phyloP scores from a whole-genome alignment of 1,140 invertebrate genomes.

The Microvelia longipes region DNA sequence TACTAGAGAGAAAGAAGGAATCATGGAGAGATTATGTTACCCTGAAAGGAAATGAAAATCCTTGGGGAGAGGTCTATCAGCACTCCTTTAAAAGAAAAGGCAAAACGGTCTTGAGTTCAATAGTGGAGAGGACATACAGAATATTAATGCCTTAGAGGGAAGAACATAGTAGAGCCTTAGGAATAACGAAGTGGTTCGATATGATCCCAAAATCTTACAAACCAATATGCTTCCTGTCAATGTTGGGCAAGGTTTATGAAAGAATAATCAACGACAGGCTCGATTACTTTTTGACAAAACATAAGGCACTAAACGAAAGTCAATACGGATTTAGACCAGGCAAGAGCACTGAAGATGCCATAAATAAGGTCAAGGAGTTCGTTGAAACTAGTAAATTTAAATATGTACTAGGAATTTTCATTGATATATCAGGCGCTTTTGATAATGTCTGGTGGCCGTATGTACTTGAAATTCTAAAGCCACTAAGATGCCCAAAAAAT shows the following conservation, averaged over 20 bases:
- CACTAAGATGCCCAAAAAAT: background rate
- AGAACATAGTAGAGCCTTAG: too few species aligned
- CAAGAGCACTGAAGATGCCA: background rate
- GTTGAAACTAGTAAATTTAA: background rate
- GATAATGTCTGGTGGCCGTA: background rate
- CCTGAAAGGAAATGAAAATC: too few species aligned
- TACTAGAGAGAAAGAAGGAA: too few species aligned
- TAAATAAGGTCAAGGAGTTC: background rate
- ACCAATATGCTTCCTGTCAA: conserved; percentile 1
- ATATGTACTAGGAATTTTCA: background rate
- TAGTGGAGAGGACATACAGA: too few species aligned
- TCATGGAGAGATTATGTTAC: too few species aligned
- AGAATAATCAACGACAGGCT: background rate
- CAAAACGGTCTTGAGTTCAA: too few species aligned
- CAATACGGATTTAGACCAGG: background rate
- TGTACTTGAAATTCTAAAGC: background rate
- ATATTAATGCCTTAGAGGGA: too few species aligned
- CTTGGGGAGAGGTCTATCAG: too few species aligned
- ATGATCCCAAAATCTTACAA: background rate
- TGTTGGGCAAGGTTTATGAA: background rate
- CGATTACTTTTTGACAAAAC: background rate
- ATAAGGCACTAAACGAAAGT: background rate
- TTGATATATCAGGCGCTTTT: background rate
- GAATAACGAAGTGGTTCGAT: too few species aligned
- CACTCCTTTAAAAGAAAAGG: too few species aligned